Evolutionary conservation across 2,888 invertebrate species (phyloP).

Genomic region (Caenorhabditis sp.): DNA sequence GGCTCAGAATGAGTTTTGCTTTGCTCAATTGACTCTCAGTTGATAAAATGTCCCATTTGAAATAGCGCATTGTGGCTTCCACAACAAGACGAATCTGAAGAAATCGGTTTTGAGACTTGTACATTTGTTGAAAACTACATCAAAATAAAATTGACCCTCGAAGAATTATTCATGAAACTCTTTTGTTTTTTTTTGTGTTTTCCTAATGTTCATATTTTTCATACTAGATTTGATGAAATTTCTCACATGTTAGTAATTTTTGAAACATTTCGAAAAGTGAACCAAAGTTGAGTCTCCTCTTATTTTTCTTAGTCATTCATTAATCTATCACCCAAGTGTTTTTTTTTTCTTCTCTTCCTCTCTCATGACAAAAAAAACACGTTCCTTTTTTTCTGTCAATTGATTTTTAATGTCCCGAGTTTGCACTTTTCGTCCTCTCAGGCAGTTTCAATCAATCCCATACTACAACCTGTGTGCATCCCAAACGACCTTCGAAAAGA

Average conservation of each 20-base stretch:
- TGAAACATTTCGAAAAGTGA: neutral
- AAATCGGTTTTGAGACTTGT: neutral
- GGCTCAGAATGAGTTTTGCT: slow-evolving; percentile 58
- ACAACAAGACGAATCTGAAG: slow-evolving; percentile 67
- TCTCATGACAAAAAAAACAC: neutral
- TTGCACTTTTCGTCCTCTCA: slow-evolving; percentile 31
- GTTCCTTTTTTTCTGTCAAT: slow-evolving; percentile 14
- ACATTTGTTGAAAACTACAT: no score
- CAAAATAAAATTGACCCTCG: no score
- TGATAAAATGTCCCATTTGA: slow-evolving; percentile 67
- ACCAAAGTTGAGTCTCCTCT: neutral
- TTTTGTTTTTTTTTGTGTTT: no score
- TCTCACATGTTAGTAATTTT: neutral
- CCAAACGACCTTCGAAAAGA: slow-evolving; percentile 27
- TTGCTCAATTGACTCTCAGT: slow-evolving; percentile 66
- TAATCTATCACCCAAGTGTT: neutral
- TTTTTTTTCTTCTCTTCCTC: neutral
- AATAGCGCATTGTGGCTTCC: slow-evolving; percentile 67
- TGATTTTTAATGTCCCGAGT: slow-evolving; percentile 27
- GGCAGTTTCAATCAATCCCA: slow-evolving; percentile 31
- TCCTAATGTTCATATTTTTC: no score
- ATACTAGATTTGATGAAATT: neutral
- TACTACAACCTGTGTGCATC: slow-evolving; percentile 32
- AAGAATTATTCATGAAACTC: no score
- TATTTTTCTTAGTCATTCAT: slow-evolving; percentile 3